phyloP scores from a whole-genome alignment of 2,888 invertebrate species.

The Tetragonula carbonaria region DNA sequence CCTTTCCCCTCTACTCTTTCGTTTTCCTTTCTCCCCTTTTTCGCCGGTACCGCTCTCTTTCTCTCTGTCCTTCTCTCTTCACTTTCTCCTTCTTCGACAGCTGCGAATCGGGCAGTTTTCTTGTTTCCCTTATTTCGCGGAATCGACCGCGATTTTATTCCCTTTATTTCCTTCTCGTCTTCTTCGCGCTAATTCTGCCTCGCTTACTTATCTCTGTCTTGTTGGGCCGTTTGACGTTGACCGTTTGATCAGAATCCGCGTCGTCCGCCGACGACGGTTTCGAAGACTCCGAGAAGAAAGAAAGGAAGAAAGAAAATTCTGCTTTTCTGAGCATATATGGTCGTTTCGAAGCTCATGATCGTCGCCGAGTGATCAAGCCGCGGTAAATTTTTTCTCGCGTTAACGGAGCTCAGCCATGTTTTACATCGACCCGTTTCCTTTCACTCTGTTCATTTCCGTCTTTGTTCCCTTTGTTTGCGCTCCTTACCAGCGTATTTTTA shows the following conservation, averaged over 20 bases:
- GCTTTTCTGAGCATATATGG: slow-evolving; percentile 39
- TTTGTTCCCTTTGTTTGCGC: slow-evolving; percentile 47
- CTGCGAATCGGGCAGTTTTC: background rate
- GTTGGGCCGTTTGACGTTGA: slow-evolving; percentile 34
- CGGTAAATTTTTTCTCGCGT: slow-evolving; percentile 22
- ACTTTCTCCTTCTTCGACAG: slow-evolving; percentile 5
- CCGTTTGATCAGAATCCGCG: background rate
- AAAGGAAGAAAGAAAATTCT: slow-evolving; percentile 38
- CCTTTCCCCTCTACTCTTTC: slow-evolving; percentile 34
- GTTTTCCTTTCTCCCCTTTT: background rate
- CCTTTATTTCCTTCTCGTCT: slow-evolving; percentile 29
- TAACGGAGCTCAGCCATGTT: slow-evolving; percentile 21
- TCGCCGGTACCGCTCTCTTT: background rate
- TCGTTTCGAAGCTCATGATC: slow-evolving; percentile 54
- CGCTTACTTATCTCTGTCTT: slow-evolving; percentile 54
- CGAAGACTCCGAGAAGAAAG: too few species aligned
- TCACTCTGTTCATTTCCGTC: background rate
- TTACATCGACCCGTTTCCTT: slow-evolving; percentile 36
- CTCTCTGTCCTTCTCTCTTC: background rate
- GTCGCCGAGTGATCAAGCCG: slow-evolving; percentile 20
- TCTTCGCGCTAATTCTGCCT: slow-evolving; percentile 36
- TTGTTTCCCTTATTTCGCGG: slow-evolving; percentile 32
- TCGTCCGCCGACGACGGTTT: background rate
- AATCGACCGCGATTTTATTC: slow-evolving; percentile 31
- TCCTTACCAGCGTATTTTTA: slow-evolving; percentile 43